Conservation (phyloP, 64 coral and sea anemone genomes). For the Stylophora pistillata region DNA sequence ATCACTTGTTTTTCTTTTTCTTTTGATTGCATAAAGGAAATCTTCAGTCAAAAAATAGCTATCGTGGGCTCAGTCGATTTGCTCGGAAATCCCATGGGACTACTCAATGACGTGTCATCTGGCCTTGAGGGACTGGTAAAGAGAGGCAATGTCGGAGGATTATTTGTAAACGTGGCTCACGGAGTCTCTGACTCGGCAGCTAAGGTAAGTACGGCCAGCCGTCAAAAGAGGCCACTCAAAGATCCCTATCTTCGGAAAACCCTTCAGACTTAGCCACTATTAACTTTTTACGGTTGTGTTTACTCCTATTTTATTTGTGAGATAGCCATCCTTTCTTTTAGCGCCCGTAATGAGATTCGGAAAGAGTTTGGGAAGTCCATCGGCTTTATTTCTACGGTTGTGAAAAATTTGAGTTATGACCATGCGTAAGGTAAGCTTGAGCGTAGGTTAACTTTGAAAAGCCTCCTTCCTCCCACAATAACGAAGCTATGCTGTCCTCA, state of each 20-base stretch:
- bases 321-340: no score
- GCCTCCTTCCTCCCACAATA: no score
- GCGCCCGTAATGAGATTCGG: no score
- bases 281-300: no score
- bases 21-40: conserved; percentile 49
- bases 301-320: no score
- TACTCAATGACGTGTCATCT: conserved; percentile 94
- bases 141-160: conserved; percentile 91
- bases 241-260: neutral
- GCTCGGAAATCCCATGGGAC: conserved; percentile 96
- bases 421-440: no score
- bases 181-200: conserved; percentile 93
- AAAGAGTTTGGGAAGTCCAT: no score
- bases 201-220: conserved; percentile 53
- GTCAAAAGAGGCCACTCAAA: neutral
- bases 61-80: conserved; percentile 92
- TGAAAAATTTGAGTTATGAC: no score
- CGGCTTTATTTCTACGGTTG: no score
- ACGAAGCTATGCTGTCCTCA: no score
- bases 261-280: neutral
- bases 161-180: conserved; percentile 94
- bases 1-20: neutral
- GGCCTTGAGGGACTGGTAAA: conserved; percentile 91
- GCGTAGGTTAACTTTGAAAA: no score
- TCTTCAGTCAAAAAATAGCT: conserved; percentile 85